Evolutionary conservation across 1,140 invertebrate genomes (phyloP).

Genomic region (Drosophila nigrodunni): DNA sequence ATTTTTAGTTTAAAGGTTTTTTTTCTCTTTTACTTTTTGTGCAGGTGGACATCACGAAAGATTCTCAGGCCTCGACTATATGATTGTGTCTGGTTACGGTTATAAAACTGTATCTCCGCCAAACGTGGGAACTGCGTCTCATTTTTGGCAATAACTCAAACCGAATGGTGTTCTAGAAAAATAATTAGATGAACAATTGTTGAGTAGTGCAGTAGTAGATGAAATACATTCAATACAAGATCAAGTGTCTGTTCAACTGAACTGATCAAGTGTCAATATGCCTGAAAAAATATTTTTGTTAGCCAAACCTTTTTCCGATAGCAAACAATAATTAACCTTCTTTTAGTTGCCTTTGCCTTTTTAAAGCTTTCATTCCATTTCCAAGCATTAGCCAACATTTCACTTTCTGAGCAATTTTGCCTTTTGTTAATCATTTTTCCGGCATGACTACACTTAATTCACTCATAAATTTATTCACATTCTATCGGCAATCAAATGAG

Average conservation of each 20-base stretch:
- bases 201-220: neutral
- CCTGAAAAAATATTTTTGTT: neutral
- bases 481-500: slow-evolving; percentile 75
- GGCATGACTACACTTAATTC: slow-evolving; percentile 48
- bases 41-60: slow-evolving; percentile 72
- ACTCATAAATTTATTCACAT: neutral
- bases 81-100: slow-evolving; percentile 60
- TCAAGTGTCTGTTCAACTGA: neutral
- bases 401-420: slow-evolving; percentile 51
- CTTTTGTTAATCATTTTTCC: slow-evolving; percentile 35
- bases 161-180: slow-evolving; percentile 12
- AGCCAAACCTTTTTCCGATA: neutral
- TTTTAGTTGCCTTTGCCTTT: neutral
- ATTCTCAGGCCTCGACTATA: slow-evolving; percentile 61
- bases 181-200: slow-evolving; percentile 9
- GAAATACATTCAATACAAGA: neutral
- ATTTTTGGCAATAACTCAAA: slow-evolving; percentile 49
- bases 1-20: slow-evolving; percentile 48
- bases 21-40: slow-evolving; percentile 7
- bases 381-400: slow-evolving; percentile 28
- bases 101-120: slow-evolving; percentile 67
- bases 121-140: slow-evolving; percentile 69
- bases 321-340: neutral
- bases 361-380: neutral
- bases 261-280: neutral